phyloP scores from a whole-genome alignment of 35 echinoderm and acorn worm genomes.

The Apostichopus parvimensis region DNA sequence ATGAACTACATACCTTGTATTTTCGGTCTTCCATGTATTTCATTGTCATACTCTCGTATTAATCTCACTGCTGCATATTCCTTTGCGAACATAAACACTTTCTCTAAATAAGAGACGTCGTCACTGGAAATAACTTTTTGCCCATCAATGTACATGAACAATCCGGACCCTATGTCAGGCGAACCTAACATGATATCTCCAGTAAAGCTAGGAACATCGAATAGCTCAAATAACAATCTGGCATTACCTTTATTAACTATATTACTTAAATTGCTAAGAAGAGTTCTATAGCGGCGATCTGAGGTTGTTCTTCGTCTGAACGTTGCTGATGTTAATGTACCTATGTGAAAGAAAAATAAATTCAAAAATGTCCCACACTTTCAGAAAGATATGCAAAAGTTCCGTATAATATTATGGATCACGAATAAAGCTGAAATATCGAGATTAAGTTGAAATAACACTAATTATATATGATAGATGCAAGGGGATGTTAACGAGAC shows the following conservation, averaged over 20 bases:
- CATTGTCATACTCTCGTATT: background rate
- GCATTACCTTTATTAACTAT: background rate
- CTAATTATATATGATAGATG: too few species aligned
- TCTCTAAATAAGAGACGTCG: conserved; percentile 1
- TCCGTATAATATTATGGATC: too few species aligned
- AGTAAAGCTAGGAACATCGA: background rate
- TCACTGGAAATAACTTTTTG: background rate
- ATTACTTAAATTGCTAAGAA: background rate
- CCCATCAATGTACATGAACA: background rate
- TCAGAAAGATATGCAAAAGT: too few species aligned
- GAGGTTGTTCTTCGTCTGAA: background rate
- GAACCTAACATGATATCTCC: background rate
- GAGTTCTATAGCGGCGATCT: background rate
- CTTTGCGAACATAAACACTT: background rate
- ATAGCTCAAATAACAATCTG: background rate
- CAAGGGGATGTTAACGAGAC: too few species aligned
- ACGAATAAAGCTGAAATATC: too few species aligned
- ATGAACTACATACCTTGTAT: background rate
- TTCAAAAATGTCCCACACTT: too few species aligned
- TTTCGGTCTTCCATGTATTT: background rate
- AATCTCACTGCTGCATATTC: conserved; percentile 2
- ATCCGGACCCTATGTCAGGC: background rate
- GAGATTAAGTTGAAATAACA: too few species aligned
- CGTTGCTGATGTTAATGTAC: background rate
- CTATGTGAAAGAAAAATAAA: too few species aligned